Evolutionary conservation across 2,797 vertebrate species (phyloP).

Genomic region (Pantherophis vulpinus): DNA sequence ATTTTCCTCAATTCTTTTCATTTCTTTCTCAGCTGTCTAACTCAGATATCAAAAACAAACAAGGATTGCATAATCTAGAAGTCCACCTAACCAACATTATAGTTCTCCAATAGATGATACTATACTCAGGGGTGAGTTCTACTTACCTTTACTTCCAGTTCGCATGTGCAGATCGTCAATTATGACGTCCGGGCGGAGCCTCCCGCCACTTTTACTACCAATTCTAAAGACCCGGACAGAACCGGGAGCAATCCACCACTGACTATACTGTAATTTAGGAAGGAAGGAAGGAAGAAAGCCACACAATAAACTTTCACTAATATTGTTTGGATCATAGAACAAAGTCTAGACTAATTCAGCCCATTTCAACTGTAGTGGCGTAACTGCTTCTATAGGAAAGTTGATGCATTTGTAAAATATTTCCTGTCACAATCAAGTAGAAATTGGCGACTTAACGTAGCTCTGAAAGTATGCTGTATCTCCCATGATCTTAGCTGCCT

Average conservation of each 20-base stretch:
- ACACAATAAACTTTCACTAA: background rate
- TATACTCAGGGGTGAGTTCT: background rate
- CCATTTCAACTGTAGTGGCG: background rate
- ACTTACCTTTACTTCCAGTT: too few species aligned
- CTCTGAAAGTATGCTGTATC: slow-evolving; percentile 33
- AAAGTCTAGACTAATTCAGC: background rate
- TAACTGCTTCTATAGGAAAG: background rate
- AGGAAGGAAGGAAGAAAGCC: background rate
- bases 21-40: background rate
- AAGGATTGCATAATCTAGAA: background rate
- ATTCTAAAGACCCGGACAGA: too few species aligned
- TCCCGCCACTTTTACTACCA: too few species aligned
- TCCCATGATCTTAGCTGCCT: background rate
- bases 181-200: too few species aligned
- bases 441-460: slow-evolving; percentile 21
- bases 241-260: too few species aligned
- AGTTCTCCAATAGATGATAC: background rate
- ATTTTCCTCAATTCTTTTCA: background rate
- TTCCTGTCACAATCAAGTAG: slow-evolving; percentile 20
- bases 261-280: background rate
- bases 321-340: background rate
- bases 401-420: slow-evolving; percentile 8
- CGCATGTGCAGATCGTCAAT: too few species aligned
- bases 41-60: background rate
- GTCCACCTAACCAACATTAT: background rate